A percentile compares a stretch with the other conserved stretches of the same genome.
phyloP scores from a whole-genome alignment of 2,888 invertebrate species.

The Morpho helenor region DNA sequence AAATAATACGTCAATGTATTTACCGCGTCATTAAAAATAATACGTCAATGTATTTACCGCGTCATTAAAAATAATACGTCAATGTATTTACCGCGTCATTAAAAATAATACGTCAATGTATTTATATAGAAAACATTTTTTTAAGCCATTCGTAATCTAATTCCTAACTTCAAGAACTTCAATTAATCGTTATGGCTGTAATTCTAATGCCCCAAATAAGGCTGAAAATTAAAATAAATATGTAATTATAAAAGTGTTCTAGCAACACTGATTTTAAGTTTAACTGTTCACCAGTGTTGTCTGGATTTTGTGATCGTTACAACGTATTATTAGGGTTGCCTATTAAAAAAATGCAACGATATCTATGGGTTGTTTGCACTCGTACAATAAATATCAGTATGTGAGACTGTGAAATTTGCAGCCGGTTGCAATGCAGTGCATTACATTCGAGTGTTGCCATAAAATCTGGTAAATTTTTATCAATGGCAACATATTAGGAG shows the following conservation, averaged over 20 bases:
- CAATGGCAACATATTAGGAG: slow-evolving; percentile 16
- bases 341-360: slow-evolving; percentile 13
- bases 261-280: background rate
- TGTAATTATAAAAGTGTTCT: background rate
- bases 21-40: too few relatives aligned
- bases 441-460: slow-evolving; percentile 4
- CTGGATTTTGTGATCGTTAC: slow-evolving; percentile 15
- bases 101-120: too few relatives aligned
- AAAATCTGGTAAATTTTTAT: slow-evolving; percentile 8
- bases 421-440: background rate
- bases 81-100: too few relatives aligned
- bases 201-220: background rate
- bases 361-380: background rate
- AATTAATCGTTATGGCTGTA: too few relatives aligned
- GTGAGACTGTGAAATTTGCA: too few relatives aligned
- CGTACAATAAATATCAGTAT: too few relatives aligned
- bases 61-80: too few relatives aligned
- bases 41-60: too few relatives aligned
- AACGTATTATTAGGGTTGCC: slow-evolving; percentile 13
- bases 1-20: too few relatives aligned
- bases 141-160: too few relatives aligned
- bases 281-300: slow-evolving; percentile 21
- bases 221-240: background rate
- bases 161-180: too few relatives aligned
- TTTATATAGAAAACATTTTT: too few relatives aligned